Evolutionary conservation across 2,888 invertebrate species (phyloP).

Genomic region (Apoda limacodes): DNA sequence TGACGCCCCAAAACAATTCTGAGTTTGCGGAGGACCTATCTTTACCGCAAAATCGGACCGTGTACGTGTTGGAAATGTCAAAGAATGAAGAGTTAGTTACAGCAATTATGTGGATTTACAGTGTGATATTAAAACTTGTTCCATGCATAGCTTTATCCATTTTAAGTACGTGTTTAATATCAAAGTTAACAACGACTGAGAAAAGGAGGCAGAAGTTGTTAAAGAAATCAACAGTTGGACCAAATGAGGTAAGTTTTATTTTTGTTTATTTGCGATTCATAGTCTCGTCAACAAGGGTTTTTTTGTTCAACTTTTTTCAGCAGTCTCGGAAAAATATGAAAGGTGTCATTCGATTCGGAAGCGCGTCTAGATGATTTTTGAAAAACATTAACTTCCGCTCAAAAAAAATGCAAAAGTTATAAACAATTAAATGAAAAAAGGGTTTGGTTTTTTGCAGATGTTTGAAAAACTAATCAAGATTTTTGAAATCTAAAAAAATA

Average conservation of each 20-base stretch:
- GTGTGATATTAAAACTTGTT: constrained; percentile 91
- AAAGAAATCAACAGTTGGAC: constrained; percentile 55
- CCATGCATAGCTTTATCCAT: constrained; percentile 91
- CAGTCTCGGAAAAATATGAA: too few species aligned
- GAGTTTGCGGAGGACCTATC: constrained; percentile 48
- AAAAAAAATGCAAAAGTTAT: too few species aligned
- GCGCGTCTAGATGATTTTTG: too few species aligned
- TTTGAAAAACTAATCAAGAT: too few species aligned
- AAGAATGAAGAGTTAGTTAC: constrained; percentile 72
- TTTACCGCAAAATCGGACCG: constrained; percentile 69
- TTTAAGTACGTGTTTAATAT: constrained; percentile 80
- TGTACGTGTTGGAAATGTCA: constrained; percentile 76
- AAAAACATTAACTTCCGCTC: too few species aligned
- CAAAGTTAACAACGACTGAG: constrained; percentile 85
- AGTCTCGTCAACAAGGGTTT: too few species aligned
- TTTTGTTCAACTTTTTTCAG: too few species aligned
- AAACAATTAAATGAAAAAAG: too few species aligned
- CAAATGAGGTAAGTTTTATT: constrained; percentile 60
- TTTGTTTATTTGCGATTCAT: too few species aligned
- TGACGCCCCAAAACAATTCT: constrained; percentile 25
- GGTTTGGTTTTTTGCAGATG: too few species aligned
- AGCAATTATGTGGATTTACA: constrained; percentile 91
- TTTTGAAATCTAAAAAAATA: too few species aligned
- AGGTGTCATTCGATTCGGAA: too few species aligned
- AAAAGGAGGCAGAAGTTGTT: constrained; percentile 78